A percentile compares a stretch with the other conserved stretches of the same genome.
Conservation (phyloP, 2,888 invertebrate species). For the Cremastinae sp. region DNA sequence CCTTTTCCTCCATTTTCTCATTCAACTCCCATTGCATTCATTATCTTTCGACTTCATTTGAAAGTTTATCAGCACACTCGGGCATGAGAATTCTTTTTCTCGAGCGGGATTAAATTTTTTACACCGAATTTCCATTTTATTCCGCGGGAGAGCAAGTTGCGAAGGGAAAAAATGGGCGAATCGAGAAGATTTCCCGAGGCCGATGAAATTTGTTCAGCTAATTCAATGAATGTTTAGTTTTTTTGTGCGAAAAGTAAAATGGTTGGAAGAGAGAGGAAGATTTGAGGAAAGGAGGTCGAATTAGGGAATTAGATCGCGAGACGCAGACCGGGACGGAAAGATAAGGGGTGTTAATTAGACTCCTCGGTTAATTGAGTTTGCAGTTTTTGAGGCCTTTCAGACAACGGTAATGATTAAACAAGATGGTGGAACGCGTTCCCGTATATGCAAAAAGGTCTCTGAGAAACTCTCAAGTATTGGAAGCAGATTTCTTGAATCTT, state of each 20-base stretch:
- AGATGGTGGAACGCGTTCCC: conserved; percentile 34
- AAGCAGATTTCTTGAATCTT: conserved; percentile 52
- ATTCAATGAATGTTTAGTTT: conserved; percentile 69
- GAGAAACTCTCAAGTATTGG: conserved; percentile 46
- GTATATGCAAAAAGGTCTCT: conserved; percentile 26
- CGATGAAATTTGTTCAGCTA: conserved; percentile 68
- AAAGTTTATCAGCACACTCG: too few species aligned
- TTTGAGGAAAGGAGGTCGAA: conserved; percentile 26
- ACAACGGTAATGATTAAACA: conserved; percentile 15
- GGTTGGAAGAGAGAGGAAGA: not conserved
- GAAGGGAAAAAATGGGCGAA: not conserved
- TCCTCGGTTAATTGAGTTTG: conserved; percentile 69
- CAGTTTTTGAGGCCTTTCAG: conserved; percentile 63
- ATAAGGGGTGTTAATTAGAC: conserved; percentile 70
- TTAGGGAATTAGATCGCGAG: too few species aligned
- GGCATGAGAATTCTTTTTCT: too few species aligned
- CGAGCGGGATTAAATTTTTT: too few species aligned
- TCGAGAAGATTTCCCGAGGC: conserved; percentile 22
- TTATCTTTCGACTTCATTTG: too few species aligned
- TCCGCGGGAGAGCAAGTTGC: too few species aligned
- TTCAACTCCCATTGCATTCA: too few species aligned
- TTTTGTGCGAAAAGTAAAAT: conserved; percentile 60
- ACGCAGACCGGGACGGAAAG: conserved; percentile 4
- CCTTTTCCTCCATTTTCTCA: too few species aligned
- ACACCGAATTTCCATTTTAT: too few species aligned